Evolutionary conservation across 1,140 invertebrate genomes (phyloP).

Genomic region (Formica selysi): DNA sequence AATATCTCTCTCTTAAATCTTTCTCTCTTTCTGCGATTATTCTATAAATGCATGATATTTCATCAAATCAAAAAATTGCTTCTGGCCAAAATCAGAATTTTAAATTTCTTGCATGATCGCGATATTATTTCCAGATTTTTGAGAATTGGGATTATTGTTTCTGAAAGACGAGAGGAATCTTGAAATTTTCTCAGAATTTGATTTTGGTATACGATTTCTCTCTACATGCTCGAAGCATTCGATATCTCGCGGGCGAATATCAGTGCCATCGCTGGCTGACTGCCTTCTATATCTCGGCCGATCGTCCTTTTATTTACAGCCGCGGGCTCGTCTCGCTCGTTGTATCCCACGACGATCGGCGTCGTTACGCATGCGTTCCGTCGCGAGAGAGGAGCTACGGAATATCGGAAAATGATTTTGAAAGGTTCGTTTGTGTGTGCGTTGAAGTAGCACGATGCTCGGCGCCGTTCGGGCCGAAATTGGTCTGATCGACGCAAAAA

Average conservation of each 20-base stretch:
- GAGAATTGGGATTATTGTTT: constrained; percentile 4
- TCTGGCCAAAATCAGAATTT: not conserved
- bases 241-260: constrained; percentile 47
- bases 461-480: constrained; percentile 7
- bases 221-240: constrained; percentile 21
- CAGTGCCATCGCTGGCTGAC: constrained; percentile 23
- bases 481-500: constrained; percentile 4
- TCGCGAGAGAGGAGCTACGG: constrained; percentile 9
- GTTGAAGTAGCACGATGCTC: constrained; percentile 15
- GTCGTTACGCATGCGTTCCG: constrained; percentile 42
- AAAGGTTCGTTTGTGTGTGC: constrained; percentile 46
- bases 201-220: constrained; percentile 23
- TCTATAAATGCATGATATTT: not conserved
- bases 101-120: not conserved
- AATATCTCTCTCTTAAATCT: too few species aligned
- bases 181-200: constrained; percentile 10
- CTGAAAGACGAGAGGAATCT: not conserved
- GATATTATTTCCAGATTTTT: not conserved
- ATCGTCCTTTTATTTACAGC: constrained; percentile 70
- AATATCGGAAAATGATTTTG: constrained; percentile 63
- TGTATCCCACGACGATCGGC: constrained; percentile 44
- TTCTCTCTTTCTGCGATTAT: not conserved
- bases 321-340: constrained; percentile 42
- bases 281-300: constrained; percentile 55
- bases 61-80: not conserved